Evolutionary conservation across 2,888 invertebrate genomes (phyloP), one percentile per base, ranked within the genome.

Genomic region (Drosophila multiciliata): DNA sequence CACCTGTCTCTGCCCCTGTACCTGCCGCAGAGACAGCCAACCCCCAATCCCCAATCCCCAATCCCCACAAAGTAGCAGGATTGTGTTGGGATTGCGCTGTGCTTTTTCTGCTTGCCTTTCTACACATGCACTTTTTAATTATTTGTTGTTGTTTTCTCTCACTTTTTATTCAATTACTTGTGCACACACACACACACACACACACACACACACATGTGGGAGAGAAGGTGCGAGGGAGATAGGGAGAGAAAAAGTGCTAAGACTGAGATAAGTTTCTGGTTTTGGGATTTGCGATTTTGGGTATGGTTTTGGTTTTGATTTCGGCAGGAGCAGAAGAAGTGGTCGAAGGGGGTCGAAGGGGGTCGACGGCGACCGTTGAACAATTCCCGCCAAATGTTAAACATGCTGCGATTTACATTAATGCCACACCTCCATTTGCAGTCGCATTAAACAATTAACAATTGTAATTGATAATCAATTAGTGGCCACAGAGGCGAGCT

Each of bases 391-490:
- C 59, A 66, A 71, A 69, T 75, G 67, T 59, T 71, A 71, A 72
- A 83, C 85, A 74, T 79, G 76, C 67, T 63, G 72, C 82, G 66
- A 69, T 76, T 84, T 72, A 65, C 64, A 74, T 72, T 66, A 66
- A 58, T 61, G 70, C 61, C 60, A 59, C 77, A 59, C 77, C 61
- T 69, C 83, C 75, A 75, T 74, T 77, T 75, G 71, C 76, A 62
- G 71, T 58, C 69, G 82, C 72, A 89, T 85, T 85, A 82, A 84
- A 73, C 77, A 89, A 89, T 85, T 87, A 87, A 76, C 82, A 89
- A 76, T 65, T 81, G 75, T 82, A 85, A 89, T 85, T 85, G 89
- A 85, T 87, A 82, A 89, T 82, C 85, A 89, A 85, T 85, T 85
- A 81, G 84, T 55, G 73, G 70, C 71, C 66, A 70, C 67, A 70